Percentiles rank a stretch among this genome's conserved stretches.
These are phyloP conservation scores for Erynnis tages DNA, from an alignment of 2,888 invertebrate species.

Conservation along the genomic window DNA sequence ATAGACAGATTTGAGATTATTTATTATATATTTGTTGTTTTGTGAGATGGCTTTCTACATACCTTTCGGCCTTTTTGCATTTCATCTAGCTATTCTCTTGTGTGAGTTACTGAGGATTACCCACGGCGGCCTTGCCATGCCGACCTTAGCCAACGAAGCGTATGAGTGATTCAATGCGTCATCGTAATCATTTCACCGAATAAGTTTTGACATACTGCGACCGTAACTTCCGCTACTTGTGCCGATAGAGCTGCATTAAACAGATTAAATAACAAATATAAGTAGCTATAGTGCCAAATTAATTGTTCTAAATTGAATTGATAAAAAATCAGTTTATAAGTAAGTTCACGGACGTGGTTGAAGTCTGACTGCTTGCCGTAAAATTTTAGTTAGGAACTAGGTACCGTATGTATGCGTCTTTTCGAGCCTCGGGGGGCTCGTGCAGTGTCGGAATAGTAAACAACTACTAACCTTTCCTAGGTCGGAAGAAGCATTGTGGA, in stretches of 20 bases:
- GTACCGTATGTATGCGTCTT: background rate
- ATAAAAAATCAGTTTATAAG: no score
- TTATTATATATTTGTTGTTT: no score
- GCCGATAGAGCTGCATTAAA: background rate
- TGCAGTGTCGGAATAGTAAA: no score
- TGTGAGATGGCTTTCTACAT: background rate
- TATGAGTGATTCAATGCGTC: constrained; percentile 51
- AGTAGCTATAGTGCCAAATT: background rate
- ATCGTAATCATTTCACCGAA: constrained; percentile 60
- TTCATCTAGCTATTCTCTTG: background rate
- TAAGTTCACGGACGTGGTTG: no score
- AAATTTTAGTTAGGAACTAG: background rate
- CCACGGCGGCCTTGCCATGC: constrained; percentile 46
- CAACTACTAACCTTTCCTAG: no score
- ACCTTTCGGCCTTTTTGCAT: background rate
- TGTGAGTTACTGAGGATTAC: constrained; percentile 4
- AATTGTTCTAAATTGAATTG: no score
- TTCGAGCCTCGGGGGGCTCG: no score
- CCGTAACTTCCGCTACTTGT: constrained; percentile 18
- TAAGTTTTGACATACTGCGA: constrained; percentile 35
- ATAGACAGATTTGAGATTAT: no score
- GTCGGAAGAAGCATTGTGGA: no score
- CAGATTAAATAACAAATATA: background rate
- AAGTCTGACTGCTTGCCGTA: no score
- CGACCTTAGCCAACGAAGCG: constrained; percentile 59